Evolutionary conservation across 1,140 invertebrate genomes (phyloP).

Genomic region (Ridgeia piscesae): DNA sequence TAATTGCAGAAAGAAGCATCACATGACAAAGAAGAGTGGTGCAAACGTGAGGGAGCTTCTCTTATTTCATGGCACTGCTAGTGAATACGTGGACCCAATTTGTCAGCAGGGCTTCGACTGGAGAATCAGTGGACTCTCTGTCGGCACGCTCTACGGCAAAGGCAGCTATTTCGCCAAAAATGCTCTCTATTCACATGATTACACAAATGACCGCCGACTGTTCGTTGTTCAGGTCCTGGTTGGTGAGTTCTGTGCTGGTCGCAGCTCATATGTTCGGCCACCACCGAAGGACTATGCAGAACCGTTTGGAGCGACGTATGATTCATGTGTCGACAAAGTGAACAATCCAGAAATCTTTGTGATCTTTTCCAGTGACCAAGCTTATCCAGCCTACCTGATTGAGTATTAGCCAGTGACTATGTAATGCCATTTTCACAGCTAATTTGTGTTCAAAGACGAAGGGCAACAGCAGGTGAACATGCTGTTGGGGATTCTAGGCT

Average conservation of each 20-base stretch:
- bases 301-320: conserved; percentile 33
- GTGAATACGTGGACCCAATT: conserved; percentile 27
- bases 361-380: conserved; percentile 44
- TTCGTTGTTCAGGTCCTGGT: conserved; percentile 41
- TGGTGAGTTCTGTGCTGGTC: conserved; percentile 39
- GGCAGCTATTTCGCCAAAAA: conserved; percentile 47
- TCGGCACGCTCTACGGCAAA: conserved; percentile 44
- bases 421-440: neutral
- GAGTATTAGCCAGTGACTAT: conserved; percentile 30
- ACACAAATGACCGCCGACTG: conserved; percentile 21
- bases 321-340: conserved; percentile 46
- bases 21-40: conserved; percentile 19
- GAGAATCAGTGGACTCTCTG: conserved; percentile 22
- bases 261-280: conserved; percentile 34
- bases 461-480: neutral
- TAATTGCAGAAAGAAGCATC: conserved; percentile 15
- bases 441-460: neutral
- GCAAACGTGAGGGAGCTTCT: conserved; percentile 11
- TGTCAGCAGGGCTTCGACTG: conserved; percentile 31
- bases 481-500: neutral
- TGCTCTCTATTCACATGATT: conserved; percentile 35
- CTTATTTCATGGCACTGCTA: conserved; percentile 28
- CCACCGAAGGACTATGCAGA: conserved; percentile 36
- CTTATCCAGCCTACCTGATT: conserved; percentile 50
- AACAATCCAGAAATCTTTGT: conserved; percentile 43